These are phyloP conservation scores for Hydrolagus affinis DNA, from an alignment of 2,113 vertebrate species.

Conservation along the genomic window DNA sequence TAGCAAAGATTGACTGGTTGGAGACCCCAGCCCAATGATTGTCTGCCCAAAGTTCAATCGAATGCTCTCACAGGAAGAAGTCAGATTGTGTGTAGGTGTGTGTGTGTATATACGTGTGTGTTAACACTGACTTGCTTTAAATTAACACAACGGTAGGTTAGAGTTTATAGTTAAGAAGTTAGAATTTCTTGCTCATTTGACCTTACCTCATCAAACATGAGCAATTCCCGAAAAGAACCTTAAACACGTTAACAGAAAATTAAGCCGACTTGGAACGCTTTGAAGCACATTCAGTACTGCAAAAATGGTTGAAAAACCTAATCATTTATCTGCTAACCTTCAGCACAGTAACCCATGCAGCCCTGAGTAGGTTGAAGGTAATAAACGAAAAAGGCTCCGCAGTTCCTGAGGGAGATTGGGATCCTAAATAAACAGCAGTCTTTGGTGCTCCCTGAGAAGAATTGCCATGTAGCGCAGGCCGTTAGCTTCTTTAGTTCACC, in stretches of 20 bases:
- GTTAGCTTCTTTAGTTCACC: constrained; percentile 50
- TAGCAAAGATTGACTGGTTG: too few relatives aligned
- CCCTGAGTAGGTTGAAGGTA: constrained; percentile 59
- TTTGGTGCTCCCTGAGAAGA: constrained; percentile 49
- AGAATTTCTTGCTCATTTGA: too few relatives aligned
- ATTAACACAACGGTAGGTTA: too few relatives aligned
- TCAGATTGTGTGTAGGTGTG: too few relatives aligned
- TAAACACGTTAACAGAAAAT: background rate
- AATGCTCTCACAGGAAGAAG: too few relatives aligned
- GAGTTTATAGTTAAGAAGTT: too few relatives aligned
- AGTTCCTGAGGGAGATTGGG: constrained; percentile 55
- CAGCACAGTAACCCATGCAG: constrained; percentile 63
- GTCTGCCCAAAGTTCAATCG: too few relatives aligned
- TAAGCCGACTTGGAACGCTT: background rate
- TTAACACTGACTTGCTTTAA: too few relatives aligned
- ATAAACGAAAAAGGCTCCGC: constrained; percentile 58
- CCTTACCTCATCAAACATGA: too few relatives aligned
- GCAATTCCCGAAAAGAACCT: background rate
- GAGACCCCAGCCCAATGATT: too few relatives aligned
- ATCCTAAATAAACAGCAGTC: constrained; percentile 63
- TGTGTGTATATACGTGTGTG: too few relatives aligned
- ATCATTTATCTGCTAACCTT: constrained; percentile 47
- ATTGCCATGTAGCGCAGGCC: constrained; percentile 59
- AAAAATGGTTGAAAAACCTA: background rate
- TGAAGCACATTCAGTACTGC: background rate